Percentiles rank a stretch among this genome's conserved stretches.
These are phyloP conservation scores for Drosophila pegasa DNA, from an alignment of 2,888 invertebrate genomes.

Conservation along the genomic window DNA sequence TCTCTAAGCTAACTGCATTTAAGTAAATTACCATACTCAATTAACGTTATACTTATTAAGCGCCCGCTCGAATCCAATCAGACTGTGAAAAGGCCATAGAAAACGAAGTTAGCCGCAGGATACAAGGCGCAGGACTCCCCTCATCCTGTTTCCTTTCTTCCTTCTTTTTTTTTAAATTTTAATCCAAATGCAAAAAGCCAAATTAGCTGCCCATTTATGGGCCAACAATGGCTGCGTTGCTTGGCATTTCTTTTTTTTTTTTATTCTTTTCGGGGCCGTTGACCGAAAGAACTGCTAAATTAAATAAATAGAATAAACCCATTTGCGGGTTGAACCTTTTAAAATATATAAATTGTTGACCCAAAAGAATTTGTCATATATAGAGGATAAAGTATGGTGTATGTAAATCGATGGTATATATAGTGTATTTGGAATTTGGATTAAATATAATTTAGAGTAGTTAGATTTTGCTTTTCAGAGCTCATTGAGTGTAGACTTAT, in stretches of 20 bases:
- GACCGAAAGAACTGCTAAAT: slow-evolving; percentile 33
- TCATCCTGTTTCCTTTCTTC: not conserved
- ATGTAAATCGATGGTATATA: no score
- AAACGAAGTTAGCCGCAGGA: slow-evolving; percentile 25
- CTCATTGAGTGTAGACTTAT: no score
- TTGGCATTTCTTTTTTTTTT: not conserved
- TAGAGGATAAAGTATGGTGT: no score
- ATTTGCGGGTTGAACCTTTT: not conserved
- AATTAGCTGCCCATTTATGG: slow-evolving; percentile 42
- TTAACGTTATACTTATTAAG: slow-evolving; percentile 70
- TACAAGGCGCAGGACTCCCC: slow-evolving; percentile 1
- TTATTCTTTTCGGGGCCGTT: not conserved
- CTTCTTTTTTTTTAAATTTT: not conserved
- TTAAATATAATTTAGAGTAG: no score
- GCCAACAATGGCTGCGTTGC: slow-evolving; percentile 21
- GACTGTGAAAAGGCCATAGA: slow-evolving; percentile 40
- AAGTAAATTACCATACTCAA: slow-evolving; percentile 79
- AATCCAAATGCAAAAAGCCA: slow-evolving; percentile 18
- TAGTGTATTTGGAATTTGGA: no score
- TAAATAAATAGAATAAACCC: slow-evolving; percentile 5
- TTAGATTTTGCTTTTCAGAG: no score
- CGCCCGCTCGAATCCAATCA: slow-evolving; percentile 57
- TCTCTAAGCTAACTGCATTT: slow-evolving; percentile 44
- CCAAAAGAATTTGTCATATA: not conserved
- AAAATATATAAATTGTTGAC: not conserved